Evolutionary conservation across 37 sponge, comb jelly and placozoan species (phyloP).

Genomic region (Aplysina aerophoba): DNA sequence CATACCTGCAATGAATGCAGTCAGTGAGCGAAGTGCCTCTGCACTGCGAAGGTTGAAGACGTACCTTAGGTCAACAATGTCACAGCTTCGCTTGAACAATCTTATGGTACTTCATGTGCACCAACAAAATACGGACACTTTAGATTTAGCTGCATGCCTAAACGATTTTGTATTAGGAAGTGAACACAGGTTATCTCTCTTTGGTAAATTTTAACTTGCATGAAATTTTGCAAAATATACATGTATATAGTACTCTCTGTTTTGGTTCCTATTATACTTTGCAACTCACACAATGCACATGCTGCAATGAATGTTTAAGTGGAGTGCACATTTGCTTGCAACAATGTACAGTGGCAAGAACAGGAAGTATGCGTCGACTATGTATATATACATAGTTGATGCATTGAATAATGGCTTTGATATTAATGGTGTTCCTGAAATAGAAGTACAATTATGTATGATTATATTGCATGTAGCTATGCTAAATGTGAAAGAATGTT

Average conservation of each 20-base stretch:
- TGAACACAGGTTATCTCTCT: slow-evolving; percentile 33
- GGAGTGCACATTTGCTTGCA: slow-evolving; percentile 8
- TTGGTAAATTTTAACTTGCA: slow-evolving; percentile 43
- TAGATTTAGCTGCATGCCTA: slow-evolving; percentile 36
- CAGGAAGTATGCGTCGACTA: neutral
- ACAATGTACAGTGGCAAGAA: slow-evolving; percentile 2
- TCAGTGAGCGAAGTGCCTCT: slow-evolving; percentile 47
- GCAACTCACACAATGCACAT: slow-evolving; percentile 3
- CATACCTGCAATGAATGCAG: slow-evolving; percentile 68
- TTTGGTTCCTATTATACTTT: neutral
- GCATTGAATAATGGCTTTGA: slow-evolving; percentile 3
- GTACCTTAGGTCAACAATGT: slow-evolving; percentile 56
- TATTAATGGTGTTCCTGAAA: neutral
- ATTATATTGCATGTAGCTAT: neutral
- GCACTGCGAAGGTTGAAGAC: slow-evolving; percentile 57
- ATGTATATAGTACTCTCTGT: neutral
- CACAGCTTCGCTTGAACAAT: slow-evolving; percentile 54
- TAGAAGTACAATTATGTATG: slow-evolving; percentile 5
- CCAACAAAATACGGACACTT: slow-evolving; percentile 38
- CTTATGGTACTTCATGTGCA: slow-evolving; percentile 61
- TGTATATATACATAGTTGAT: slow-evolving; percentile 5
- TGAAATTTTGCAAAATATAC: slow-evolving; percentile 5
- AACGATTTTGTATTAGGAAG: slow-evolving; percentile 49
- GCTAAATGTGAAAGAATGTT: neutral
- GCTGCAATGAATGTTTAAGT: slow-evolving; percentile 3